phyloP scores from a whole-genome alignment of 2,797 vertebrate genomes.

The Margarornis squamiger region DNA sequence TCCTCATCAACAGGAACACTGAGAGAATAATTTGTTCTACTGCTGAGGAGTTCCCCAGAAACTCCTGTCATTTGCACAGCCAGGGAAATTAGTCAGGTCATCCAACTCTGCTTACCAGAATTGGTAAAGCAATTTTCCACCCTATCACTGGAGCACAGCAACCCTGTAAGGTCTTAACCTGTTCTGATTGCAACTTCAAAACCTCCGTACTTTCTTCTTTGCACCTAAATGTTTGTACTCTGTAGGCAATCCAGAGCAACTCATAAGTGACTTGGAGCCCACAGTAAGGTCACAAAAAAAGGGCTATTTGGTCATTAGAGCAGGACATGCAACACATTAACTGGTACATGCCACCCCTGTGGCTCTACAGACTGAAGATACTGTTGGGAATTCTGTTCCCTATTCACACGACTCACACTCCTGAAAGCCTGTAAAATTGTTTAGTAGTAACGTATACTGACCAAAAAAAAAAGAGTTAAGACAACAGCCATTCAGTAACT shows the following conservation, averaged over 20 bases:
- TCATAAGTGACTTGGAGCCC: not conserved
- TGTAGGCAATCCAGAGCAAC: not conserved
- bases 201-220: not conserved
- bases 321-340: not conserved
- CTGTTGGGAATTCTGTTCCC: not conserved
- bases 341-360: not conserved
- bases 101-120: not conserved
- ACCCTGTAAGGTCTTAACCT: not conserved
- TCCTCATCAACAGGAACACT: not conserved
- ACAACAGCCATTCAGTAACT: not conserved
- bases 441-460: not conserved
- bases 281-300: not conserved
- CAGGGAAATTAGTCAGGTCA: not conserved
- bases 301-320: not conserved
- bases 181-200: not conserved
- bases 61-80: not conserved
- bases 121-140: not conserved
- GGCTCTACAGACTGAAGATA: not conserved
- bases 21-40: not conserved
- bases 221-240: not conserved
- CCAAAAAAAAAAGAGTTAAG: not conserved
- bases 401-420: not conserved
- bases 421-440: not conserved
- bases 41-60: not conserved
- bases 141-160: not conserved